Conservation (phyloP, 2,888 invertebrate species). For the Philhelius pedissequus region DNA sequence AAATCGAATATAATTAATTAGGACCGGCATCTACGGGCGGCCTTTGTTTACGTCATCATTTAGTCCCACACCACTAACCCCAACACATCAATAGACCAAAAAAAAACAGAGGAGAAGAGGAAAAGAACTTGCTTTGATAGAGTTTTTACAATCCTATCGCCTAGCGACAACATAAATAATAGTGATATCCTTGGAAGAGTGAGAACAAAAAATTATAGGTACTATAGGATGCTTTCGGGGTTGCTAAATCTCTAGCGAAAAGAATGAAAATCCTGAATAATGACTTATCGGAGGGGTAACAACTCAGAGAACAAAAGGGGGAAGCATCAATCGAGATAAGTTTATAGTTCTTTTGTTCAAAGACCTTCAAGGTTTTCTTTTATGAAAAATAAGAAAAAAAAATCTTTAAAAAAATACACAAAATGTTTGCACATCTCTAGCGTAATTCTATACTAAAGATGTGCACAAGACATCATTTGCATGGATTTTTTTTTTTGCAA, state of each 20-base stretch:
- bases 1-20: slow-evolving; percentile 63
- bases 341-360: slow-evolving; percentile 42
- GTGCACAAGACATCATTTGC: not conserved
- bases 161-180: slow-evolving; percentile 38
- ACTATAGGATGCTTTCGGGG: slow-evolving; percentile 25
- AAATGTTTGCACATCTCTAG: slow-evolving; percentile 17
- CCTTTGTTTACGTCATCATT: slow-evolving; percentile 37
- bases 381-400: not conserved
- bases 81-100: not conserved
- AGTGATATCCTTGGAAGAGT: slow-evolving; percentile 44
- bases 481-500: not conserved
- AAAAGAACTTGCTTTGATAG: slow-evolving; percentile 10
- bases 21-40: slow-evolving; percentile 26
- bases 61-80: not conserved
- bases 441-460: not conserved
- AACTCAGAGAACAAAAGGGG: not conserved
- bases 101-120: not conserved
- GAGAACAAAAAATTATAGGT: not conserved
- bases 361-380: slow-evolving; percentile 47
- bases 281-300: slow-evolving; percentile 43
- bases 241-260: slow-evolving; percentile 5
- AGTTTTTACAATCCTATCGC: not conserved
- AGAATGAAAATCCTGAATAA: slow-evolving; percentile 59
- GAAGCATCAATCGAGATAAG: slow-evolving; percentile 39
- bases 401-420: not conserved